Conservation (phyloP, 1,140 invertebrate genomes). For the Ostrea edulis region DNA sequence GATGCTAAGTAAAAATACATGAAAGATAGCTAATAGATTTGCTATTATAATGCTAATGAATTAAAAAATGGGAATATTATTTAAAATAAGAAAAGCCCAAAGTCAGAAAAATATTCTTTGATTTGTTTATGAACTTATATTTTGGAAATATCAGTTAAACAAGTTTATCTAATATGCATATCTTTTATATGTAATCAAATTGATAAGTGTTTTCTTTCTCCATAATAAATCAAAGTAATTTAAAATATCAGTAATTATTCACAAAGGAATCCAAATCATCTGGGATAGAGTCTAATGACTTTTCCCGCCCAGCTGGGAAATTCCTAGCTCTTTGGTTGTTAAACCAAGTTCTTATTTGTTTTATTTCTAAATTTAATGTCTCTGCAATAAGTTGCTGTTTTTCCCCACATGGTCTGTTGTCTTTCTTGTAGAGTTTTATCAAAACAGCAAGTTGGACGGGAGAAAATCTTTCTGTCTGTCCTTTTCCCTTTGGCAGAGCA, state of each 20-base stretch:
- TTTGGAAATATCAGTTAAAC: background rate
- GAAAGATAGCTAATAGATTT: too few species aligned
- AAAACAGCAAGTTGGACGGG: background rate
- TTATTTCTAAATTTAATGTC: background rate
- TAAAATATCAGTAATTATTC: background rate
- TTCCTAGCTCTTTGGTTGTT: slow-evolving; percentile 38
- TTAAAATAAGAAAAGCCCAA: background rate
- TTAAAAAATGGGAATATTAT: too few species aligned
- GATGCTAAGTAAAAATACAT: too few species aligned
- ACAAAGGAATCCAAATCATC: background rate
- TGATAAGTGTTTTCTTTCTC: background rate
- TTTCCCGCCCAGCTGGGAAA: slow-evolving; percentile 29
- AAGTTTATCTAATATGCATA: background rate
- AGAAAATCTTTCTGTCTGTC: background rate
- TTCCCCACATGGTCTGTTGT: background rate
- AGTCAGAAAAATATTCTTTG: background rate
- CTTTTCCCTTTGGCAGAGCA: background rate
- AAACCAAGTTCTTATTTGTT: slow-evolving; percentile 33
- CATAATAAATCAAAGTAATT: background rate
- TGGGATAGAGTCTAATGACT: background rate
- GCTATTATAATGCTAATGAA: too few species aligned
- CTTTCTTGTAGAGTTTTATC: background rate
- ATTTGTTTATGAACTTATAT: background rate
- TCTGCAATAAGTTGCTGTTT: background rate
- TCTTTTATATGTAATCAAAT: background rate